Evolutionary conservation across 2,113 vertebrate species (phyloP).

Genomic region (Tringa solitaria): DNA sequence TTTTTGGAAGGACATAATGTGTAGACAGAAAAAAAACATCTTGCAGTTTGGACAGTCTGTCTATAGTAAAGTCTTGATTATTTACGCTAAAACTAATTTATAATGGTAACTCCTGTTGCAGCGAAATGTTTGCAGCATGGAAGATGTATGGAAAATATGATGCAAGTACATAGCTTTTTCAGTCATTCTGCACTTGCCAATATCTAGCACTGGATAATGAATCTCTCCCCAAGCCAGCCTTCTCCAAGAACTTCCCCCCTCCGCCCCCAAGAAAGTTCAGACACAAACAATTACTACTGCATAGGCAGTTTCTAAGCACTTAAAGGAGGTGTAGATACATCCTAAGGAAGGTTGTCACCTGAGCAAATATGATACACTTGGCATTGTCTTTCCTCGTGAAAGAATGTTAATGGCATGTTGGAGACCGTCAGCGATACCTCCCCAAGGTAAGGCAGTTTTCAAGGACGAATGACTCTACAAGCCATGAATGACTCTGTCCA

Average conservation of each 20-base stretch:
- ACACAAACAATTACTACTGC: not conserved
- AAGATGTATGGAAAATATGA: conserved; percentile 50
- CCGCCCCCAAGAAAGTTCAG: not conserved
- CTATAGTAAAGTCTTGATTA: not conserved
- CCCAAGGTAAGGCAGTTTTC: conserved; percentile 8
- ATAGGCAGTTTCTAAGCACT: not conserved
- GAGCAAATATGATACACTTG: not conserved
- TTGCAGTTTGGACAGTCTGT: not conserved
- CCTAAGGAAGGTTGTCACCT: not conserved
- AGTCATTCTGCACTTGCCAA: not conserved
- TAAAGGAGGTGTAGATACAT: not conserved
- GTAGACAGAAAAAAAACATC: not conserved
- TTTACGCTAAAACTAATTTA: not conserved
- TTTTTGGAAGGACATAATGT: not conserved
- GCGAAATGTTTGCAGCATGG: conserved; percentile 7
- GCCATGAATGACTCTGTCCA: not conserved
- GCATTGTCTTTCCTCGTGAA: not conserved
- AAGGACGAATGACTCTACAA: not conserved
- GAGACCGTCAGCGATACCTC: not conserved
- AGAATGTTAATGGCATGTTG: not conserved
- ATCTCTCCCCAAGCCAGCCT: not conserved
- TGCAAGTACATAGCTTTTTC: not conserved
- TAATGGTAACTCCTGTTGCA: not conserved
- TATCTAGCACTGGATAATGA: not conserved
- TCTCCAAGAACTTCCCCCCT: not conserved